Conservation (phyloP, 2,888 invertebrate species). For the Carpatolechia fugitivella region DNA sequence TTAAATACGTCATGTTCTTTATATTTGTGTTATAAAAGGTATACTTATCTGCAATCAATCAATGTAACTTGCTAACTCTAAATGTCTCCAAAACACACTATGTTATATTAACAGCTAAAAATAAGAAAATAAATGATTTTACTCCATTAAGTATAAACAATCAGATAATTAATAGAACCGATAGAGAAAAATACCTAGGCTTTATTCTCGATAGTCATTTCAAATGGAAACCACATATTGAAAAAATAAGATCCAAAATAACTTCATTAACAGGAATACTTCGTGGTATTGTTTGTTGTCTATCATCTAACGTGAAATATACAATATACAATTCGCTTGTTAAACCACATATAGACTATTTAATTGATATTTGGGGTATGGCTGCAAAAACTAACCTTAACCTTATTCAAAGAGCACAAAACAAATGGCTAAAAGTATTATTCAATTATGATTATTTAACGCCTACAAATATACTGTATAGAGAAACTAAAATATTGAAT, state of each 20-base stretch:
- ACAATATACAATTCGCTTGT: not conserved
- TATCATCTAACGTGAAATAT: too few species aligned
- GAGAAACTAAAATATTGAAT: too few species aligned
- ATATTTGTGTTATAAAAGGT: too few species aligned
- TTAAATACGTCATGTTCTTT: too few species aligned
- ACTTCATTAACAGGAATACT: constrained; percentile 2
- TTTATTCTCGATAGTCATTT: not conserved
- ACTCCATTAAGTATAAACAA: not conserved
- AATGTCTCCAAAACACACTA: constrained; percentile 19
- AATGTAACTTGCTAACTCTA: constrained; percentile 21
- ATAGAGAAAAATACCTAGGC: not conserved
- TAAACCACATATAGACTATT: not conserved
- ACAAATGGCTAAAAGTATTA: too few species aligned
- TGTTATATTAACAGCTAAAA: not conserved
- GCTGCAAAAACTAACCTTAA: too few species aligned
- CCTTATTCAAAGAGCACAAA: not conserved
- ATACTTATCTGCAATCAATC: too few species aligned
- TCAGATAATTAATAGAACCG: too few species aligned
- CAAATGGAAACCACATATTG: constrained; percentile 1
- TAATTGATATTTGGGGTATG: too few species aligned
- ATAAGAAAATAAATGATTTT: not conserved
- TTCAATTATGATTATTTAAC: not conserved
- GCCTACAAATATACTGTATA: not conserved
- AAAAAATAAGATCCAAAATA: not conserved
- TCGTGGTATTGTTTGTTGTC: not conserved